phyloP scores from a whole-genome alignment of 2,113 vertebrate species.

The Calypte anna region DNA sequence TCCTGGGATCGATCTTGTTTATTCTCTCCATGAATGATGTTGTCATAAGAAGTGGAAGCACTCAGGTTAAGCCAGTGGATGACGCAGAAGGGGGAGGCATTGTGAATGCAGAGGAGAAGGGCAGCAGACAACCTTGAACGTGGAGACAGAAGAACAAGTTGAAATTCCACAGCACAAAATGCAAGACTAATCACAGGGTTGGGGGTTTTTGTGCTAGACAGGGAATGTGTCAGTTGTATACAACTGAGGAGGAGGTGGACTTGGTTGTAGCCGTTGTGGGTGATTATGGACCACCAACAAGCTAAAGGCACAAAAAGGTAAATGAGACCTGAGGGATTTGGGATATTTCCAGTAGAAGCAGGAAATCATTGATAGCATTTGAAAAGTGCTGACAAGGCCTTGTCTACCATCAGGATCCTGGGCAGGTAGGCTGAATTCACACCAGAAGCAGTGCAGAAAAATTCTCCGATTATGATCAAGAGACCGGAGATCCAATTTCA shows the following conservation, averaged over 20 bases:
- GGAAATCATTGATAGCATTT: conserved; percentile 44
- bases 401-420: neutral
- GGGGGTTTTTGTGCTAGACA: neutral
- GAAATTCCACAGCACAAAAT: conserved; percentile 61
- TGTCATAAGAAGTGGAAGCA: conserved; percentile 55
- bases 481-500: neutral
- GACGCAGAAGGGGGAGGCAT: conserved; percentile 51
- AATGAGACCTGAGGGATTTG: neutral
- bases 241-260: conserved; percentile 52
- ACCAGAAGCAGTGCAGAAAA: neutral
- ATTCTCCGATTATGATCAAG: neutral
- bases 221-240: conserved; percentile 48
- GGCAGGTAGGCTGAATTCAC: conserved; percentile 3
- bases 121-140: conserved; percentile 60
- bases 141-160: neutral
- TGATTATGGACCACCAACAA: conserved; percentile 43
- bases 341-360: conserved; percentile 22
- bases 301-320: conserved; percentile 24
- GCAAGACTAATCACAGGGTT: conserved; percentile 59
- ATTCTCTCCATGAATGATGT: conserved; percentile 59
- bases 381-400: conserved; percentile 35
- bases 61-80: conserved; percentile 51
- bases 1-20: conserved; percentile 54
- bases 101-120: conserved; percentile 64
- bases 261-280: conserved; percentile 23